Evolutionary conservation across 2,797 vertebrate genomes (phyloP).

Genomic region (Typhlichthys subterraneus): DNA sequence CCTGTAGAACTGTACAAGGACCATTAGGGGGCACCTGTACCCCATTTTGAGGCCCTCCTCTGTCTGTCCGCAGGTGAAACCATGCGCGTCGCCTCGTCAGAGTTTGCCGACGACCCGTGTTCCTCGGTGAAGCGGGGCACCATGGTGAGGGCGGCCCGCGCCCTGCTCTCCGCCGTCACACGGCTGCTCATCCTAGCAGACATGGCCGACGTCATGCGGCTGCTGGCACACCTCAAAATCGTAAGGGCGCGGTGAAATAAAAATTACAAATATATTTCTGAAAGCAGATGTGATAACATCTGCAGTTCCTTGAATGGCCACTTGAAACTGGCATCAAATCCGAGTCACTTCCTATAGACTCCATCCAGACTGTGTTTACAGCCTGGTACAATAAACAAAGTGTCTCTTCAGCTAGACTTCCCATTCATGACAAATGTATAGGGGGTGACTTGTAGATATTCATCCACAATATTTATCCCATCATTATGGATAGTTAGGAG

Average conservation of each 20-base stretch:
- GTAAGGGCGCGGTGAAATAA: conserved; percentile 70
- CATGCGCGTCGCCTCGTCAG: conserved; percentile 93
- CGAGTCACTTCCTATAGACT: no score
- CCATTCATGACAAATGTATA: no score
- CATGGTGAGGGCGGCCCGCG: conserved; percentile 95
- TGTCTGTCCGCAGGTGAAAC: conserved; percentile 83
- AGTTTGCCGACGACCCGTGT: conserved; percentile 96
- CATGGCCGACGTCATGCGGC: conserved; percentile 99
- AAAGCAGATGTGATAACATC: no score
- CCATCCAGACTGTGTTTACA: no score
- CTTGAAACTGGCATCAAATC: no score
- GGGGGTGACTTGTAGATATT: no score
- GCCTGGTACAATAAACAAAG: no score
- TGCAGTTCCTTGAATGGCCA: no score
- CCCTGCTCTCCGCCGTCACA: conserved; percentile 93
- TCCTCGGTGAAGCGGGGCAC: conserved; percentile 97
- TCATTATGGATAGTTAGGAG: no score
- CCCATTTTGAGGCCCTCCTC: background rate
- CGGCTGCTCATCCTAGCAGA: conserved; percentile 96
- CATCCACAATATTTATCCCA: no score
- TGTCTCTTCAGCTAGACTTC: no score
- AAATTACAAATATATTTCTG: no score
- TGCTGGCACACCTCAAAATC: conserved; percentile 95
- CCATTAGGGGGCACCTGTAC: background rate
- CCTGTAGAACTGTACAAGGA: background rate